phyloP scores from a whole-genome alignment of 1,140 invertebrate species.

The Mya arenaria region DNA sequence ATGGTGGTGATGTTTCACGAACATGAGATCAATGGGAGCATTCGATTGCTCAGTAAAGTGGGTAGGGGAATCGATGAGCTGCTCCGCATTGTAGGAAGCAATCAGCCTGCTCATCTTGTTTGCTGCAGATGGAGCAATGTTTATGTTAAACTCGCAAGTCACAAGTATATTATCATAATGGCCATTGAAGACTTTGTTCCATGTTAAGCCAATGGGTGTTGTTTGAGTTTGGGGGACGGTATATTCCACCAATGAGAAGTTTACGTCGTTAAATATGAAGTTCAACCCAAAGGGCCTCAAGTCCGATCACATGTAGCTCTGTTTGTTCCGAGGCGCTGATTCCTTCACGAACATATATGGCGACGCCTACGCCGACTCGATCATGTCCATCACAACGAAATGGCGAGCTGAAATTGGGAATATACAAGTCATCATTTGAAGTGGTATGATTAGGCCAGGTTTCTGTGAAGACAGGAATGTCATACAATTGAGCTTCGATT shows the following conservation, averaged over 20 bases:
- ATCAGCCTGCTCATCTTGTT: slow-evolving; percentile 4
- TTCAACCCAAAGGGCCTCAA: slow-evolving; percentile 22
- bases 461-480: slow-evolving; percentile 18
- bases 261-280: slow-evolving; percentile 3
- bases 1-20: slow-evolving; percentile 9
- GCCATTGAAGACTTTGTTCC: neutral
- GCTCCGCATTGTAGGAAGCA: slow-evolving; percentile 5
- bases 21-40: slow-evolving; percentile 15
- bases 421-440: neutral
- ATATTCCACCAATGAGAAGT: slow-evolving; percentile 5
- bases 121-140: neutral
- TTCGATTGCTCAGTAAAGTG: slow-evolving; percentile 21
- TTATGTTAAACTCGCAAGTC: slow-evolving; percentile 1
- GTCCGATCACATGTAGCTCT: neutral
- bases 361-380: slow-evolving; percentile 10
- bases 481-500: slow-evolving; percentile 13
- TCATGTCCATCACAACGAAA: slow-evolving; percentile 18
- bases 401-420: slow-evolving; percentile 10
- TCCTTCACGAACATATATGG: neutral
- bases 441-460: neutral
- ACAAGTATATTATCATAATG: slow-evolving; percentile 13
- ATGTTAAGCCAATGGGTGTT: slow-evolving; percentile 12
- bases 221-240: slow-evolving; percentile 19
- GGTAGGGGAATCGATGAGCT: slow-evolving; percentile 30
- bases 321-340: neutral